Evolutionary conservation across 2,888 invertebrate genomes (phyloP), one percentile per base, ranked within the genome.

Genomic region (Caenorhabditis imperialis): DNA sequence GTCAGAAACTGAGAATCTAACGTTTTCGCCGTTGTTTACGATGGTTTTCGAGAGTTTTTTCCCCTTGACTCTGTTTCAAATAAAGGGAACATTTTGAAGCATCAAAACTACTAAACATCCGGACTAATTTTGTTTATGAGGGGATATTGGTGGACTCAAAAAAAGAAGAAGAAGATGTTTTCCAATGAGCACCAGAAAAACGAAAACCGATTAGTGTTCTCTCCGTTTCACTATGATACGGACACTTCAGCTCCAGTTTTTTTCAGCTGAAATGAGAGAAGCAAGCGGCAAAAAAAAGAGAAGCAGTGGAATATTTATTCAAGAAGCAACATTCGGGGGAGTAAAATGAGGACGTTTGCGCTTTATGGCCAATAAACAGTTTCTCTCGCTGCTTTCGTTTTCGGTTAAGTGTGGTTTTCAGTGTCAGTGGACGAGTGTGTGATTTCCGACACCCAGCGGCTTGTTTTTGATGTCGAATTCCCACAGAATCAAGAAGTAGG

Each of bases 401-500:
- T n/a, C n/a, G n/a, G n/a, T n/a, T n/a, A n/a, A n/a, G n/a, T n/a
- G n/a, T n/a, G n/a, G n/a, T n/a, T n/a, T n/a, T n/a, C n/a, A n/a
- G n/a, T n/a, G n/a, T n/a, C n/a, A n/a, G n/a, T n/a, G 44, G 18
- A 35, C 44, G 35, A 57, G 22, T 7, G 67, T 67, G 67, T 58
- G 44, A 44, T 67, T 67, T 20, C 57, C 51, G 1, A 22, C 27
- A 25, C n/a, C 23, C 3, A 33, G 27, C 0, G 38, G 25, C 44
- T 51, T 65, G 45, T 61, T 65, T 47, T 75, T 75, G 33, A 70
- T 63, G 45, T 76, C 76, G 38, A 76, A 76, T 54, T 76, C 71
- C 72, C 71, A 63, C 18, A 81, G 57, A 57, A 81, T 78, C 27
- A 81, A 65, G 71, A 81, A 81, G 45, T 81, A 81, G 53, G 81